A percentile compares a stretch with the other conserved stretches of the same genome.
These are phyloP conservation scores for Phylloscopus collybita DNA, from an alignment of 2,797 vertebrate genomes.

Conservation along the genomic window DNA sequence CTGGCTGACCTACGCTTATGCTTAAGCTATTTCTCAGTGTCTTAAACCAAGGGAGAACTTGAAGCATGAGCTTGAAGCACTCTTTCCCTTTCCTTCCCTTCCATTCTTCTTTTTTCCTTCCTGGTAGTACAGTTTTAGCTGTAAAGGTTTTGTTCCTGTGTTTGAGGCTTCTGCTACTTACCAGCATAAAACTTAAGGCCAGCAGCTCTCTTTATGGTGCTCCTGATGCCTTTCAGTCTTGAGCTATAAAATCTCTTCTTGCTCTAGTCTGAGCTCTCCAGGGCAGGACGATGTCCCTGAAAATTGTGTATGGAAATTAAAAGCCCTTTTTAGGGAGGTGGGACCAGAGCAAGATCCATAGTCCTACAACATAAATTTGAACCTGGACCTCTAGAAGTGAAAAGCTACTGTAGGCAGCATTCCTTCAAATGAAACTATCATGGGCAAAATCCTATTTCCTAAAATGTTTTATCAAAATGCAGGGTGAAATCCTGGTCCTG, in stretches of 20 bases:
- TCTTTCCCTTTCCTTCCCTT: neutral
- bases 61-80: neutral
- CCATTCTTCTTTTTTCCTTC: neutral
- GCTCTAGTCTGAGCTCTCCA: neutral
- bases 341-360: neutral
- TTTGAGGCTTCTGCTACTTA: neutral
- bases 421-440: neutral
- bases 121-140: neutral
- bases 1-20: rapidly evolving
- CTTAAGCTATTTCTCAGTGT: neutral
- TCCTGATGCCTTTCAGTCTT: neutral
- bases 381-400: neutral
- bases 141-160: neutral
- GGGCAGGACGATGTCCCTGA: neutral
- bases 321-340: neutral
- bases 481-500: neutral
- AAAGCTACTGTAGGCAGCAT: neutral
- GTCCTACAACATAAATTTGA: neutral
- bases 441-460: neutral
- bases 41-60: neutral
- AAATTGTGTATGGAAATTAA: neutral
- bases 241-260: neutral
- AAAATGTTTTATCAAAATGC: neutral
- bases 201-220: neutral
- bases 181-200: neutral